Evolutionary conservation across 1,140 invertebrate species (phyloP).

Genomic region (Stegodyphus dumicola): DNA sequence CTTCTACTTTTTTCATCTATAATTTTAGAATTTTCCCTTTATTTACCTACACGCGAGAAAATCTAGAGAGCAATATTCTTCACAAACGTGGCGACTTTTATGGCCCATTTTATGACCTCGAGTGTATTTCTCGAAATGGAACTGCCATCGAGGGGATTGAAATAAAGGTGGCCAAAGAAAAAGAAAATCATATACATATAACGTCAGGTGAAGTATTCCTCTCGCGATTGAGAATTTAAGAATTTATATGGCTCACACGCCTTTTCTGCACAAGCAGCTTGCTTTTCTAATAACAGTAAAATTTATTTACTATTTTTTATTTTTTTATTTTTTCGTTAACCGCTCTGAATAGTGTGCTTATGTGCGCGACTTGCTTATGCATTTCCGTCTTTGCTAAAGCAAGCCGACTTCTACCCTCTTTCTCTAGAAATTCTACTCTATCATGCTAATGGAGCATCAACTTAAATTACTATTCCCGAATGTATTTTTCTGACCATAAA

Average conservation of each 20-base stretch:
- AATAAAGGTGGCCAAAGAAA: slow-evolving; percentile 35
- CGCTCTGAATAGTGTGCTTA: slow-evolving; percentile 50
- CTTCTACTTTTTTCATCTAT: slow-evolving; percentile 44
- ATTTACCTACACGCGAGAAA: slow-evolving; percentile 43
- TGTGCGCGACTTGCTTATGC: background rate
- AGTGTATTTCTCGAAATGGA: slow-evolving; percentile 55
- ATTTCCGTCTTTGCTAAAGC: background rate
- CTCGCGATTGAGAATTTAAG: slow-evolving; percentile 49
- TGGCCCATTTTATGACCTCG: slow-evolving; percentile 54
- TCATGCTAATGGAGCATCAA: slow-evolving; percentile 42
- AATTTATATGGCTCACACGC: slow-evolving; percentile 43
- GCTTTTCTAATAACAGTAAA: slow-evolving; percentile 53
- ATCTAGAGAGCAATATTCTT: slow-evolving; percentile 46
- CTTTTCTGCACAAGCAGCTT: slow-evolving; percentile 7
- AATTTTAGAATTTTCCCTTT: slow-evolving; percentile 57
- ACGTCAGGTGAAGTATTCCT: too few species aligned
- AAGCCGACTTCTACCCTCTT: background rate
- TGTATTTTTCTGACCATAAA: slow-evolving; percentile 39
- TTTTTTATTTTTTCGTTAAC: background rate
- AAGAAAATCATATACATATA: slow-evolving; percentile 30
- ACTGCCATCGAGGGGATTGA: slow-evolving; percentile 46
- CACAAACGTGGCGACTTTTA: slow-evolving; percentile 58
- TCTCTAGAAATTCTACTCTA: slow-evolving; percentile 30
- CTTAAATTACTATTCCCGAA: slow-evolving; percentile 53
- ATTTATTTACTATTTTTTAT: background rate